Evolutionary conservation across 1,140 invertebrate species (phyloP), one percentile per base, ranked within the genome.

Genomic region (Zelostemma sp.): DNA sequence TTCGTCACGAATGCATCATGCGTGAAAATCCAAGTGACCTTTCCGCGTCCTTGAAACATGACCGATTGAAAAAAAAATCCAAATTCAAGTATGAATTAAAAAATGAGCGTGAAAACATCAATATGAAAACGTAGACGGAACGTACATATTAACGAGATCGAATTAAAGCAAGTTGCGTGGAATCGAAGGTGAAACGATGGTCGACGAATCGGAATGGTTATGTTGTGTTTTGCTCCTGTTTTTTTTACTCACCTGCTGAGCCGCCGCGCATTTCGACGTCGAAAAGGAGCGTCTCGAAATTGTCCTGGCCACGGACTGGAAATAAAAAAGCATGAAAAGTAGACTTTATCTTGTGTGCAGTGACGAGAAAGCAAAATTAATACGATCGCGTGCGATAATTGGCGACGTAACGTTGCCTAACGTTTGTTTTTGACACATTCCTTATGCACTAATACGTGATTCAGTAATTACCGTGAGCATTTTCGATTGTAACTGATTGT

Each of bases 281-380:
- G 89, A 89, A 67, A 91, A 89, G 8, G 86, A 79, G 9, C 88
- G 86, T 54, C 86, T 82, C 15, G 78, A 73, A 33, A 80, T 60
- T 47, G 62, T 71, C 41, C 73, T 80, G 17, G 74, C 68, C 1
- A 76, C 76, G 6, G 76, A 80, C 84, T 85, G 58, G 19, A 81
- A 83, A 62, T 38, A 47, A n/a, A 51, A 54, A 33, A 59, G 19
- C 12, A 28, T 35, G 19, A 49, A 43, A 43, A 43, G 15, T 17
- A 6, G 14, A 2, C 21, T 3, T 25, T 25, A 25, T n/a, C n/a
- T 25, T 25, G 8, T 8, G 8, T 3, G 21, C 12, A 5, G 3
- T 38, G 9, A 11, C n/a, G n/a, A 14, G 35, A 11, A 38, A 38
- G 35, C 11, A 11, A 38, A 11, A 38, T 38, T 5, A 38, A n/a